Evolutionary conservation across 2,113 vertebrate genomes (phyloP), one percentile per base, ranked within the genome.

Genomic region (Ursus arctos): DNA sequence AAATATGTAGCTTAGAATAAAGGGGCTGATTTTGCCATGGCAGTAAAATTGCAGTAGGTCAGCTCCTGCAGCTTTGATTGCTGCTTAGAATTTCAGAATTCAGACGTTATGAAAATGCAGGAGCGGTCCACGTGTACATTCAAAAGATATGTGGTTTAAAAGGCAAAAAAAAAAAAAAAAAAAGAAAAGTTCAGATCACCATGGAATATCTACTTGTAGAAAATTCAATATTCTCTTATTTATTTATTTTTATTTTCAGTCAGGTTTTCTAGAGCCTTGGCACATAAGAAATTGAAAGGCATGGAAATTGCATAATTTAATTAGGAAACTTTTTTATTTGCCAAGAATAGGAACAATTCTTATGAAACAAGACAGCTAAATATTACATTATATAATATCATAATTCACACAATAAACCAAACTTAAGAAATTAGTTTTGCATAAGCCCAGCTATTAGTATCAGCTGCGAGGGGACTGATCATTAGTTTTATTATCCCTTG

Each of bases 41-140:
- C 89, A 96, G 95, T 96, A 96, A 97, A 98, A 98, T 98, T 96
- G 95, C 69, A 94, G 79, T 96, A 71, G 80, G 97, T 97, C 96
- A 98, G 82, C 89, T 97, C 97, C 97, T 97, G 93, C 76, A 98
- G 98, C 97, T 98, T 96, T 98, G 98, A 98, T 98, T 98, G 97
- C 98, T 98, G 94, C 97, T 98, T 97, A 95, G 93, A 94, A 91
- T 96, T 98, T 97, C 69, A 98, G 97, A 98, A 98, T 98, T 98
- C 97, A 97, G 97, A 97, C 97, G 97, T 97, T 98, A 98, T 97
- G 97, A 98, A 98, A 98, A 98, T 97, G 82, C 92, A 96, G 97
- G 97, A 92, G 89, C 92, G 79, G 98, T 96, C 43, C 97, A 95
- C 76, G 16, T 96, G 63, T 96, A 84, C 96, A 80, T 98, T 98